Base-by-base conservation (phyloP, 37 sponge, comb jelly and placozoan genomes). In the Cladorhizidae sp. region DNA sequence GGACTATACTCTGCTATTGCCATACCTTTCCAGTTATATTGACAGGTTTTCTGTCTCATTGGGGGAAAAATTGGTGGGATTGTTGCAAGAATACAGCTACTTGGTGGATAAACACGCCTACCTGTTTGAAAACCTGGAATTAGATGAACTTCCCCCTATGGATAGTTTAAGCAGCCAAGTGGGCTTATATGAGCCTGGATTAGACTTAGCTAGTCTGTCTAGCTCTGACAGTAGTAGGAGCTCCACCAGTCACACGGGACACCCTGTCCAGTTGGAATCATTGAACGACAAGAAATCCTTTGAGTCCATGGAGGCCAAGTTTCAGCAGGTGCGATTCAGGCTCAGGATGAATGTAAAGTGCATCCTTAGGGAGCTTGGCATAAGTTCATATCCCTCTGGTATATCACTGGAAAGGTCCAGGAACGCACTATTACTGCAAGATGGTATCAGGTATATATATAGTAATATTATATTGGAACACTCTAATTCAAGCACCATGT, bases 1-100 rank as follows among this genome's bases (percentile, higher is more conserved):
- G 45, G 87, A 95, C 21, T 51, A 80, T 7, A 79, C 78, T 1
- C 57, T 83, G 45, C 51, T 72, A 0, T 68, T 94, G 35, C 86
- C 93, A 18, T 41, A 51, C 17, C 78, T 94, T 0, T 39, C 59
- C 25, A 61, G 42, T 1, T 51, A 70, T 2, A 49, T 85, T 39
- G 59, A 75, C 63, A 42, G 91, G 5, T 87, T 72, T 55, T 78
- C 95, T 17, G 91, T 95, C 2, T 72, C 87, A 3, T 70, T 95
- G 2, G 95, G 95, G 5, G 76, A 79, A 25, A 94, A 97, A 21
- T 40, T 97, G 55, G 70, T 85, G 9, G n/a, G 64, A 31, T 28
- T 91, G 65, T 61, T 97, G 79, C 69, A 86, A 49, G 87, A 91
- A 52, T 92, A 97, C 80, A 61, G 75, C 23, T 38, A 33, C 32